A percentile compares a stretch with the other conserved stretches of the same genome.
Evolutionary conservation across 2,113 vertebrate species (phyloP).

Genomic region (Equus przewalskii): DNA sequence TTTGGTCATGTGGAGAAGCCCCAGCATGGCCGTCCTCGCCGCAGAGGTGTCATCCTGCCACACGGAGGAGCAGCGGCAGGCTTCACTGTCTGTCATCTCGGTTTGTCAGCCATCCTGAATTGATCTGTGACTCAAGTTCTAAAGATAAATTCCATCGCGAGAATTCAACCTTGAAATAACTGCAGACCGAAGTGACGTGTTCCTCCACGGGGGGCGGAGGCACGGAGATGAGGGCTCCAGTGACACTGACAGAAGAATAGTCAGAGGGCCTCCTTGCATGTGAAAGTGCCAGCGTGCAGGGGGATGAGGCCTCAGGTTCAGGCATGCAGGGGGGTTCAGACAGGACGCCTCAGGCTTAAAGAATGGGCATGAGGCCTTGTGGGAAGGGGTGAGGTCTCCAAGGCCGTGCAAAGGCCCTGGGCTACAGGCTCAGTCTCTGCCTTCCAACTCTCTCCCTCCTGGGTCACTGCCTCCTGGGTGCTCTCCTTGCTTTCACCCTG

Average conservation of each 20-base stretch:
- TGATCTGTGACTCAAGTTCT: constrained; percentile 20
- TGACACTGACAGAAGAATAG: neutral
- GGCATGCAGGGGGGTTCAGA: neutral
- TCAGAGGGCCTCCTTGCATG: neutral
- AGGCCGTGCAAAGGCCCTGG: neutral
- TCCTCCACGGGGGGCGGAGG: neutral
- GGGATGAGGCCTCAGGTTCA: too few relatives aligned
- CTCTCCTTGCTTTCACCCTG: neutral
- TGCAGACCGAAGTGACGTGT: neutral
- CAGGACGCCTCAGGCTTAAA: fast-evolving
- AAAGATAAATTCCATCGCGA: neutral
- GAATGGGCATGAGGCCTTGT: too few relatives aligned
- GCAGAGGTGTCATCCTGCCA: too few relatives aligned
- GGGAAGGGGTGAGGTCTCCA: neutral
- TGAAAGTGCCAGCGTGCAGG: too few relatives aligned
- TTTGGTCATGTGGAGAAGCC: neutral
- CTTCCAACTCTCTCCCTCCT: neutral
- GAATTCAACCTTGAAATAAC: constrained; percentile 64
- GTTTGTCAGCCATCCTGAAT: neutral
- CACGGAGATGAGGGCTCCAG: neutral
- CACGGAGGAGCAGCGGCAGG: fast-evolving
- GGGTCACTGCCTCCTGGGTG: neutral
- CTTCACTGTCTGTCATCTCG: neutral
- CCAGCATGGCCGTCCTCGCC: neutral
- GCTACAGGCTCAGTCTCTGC: neutral